A percentile compares a stretch with the other conserved stretches of the same genome.
These are phyloP conservation scores for Epinotia ramella DNA, from an alignment of 2,888 invertebrate species.

Conservation along the genomic window DNA sequence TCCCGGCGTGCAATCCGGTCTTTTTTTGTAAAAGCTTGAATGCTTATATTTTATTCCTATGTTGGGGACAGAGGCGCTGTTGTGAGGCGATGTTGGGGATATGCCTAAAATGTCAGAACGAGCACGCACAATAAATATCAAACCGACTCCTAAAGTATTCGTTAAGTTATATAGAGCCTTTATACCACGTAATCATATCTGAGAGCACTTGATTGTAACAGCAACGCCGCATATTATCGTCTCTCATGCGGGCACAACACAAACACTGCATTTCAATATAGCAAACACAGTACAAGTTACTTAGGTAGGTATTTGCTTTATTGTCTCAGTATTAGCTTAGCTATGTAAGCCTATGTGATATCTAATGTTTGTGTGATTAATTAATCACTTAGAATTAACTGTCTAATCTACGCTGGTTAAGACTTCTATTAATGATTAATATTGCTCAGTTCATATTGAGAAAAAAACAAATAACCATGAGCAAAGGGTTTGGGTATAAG, in stretches of 20 bases:
- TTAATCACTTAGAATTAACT: neutral
- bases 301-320: slow-evolving; percentile 5
- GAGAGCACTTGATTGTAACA: slow-evolving; percentile 44
- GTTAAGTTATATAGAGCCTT: no score
- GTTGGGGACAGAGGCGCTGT: no score
- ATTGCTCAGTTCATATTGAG: no score
- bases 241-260: slow-evolving; percentile 57
- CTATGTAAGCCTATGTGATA: neutral
- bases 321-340: slow-evolving; percentile 23
- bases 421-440: neutral
- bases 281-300: slow-evolving; percentile 32
- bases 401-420: neutral
- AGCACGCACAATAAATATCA: no score
- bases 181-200: slow-evolving; percentile 11
- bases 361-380: neutral
- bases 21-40: no score
- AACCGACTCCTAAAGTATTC: no score
- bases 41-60: no score
- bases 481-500: no score
- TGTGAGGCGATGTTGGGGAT: no score
- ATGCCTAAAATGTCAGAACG: no score
- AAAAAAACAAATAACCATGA: no score
- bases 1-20: no score
- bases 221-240: slow-evolving; percentile 56
- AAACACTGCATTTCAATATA: slow-evolving; percentile 54